phyloP scores from a whole-genome alignment of 2,797 vertebrate genomes.

The Notolabrus celidotus region DNA sequence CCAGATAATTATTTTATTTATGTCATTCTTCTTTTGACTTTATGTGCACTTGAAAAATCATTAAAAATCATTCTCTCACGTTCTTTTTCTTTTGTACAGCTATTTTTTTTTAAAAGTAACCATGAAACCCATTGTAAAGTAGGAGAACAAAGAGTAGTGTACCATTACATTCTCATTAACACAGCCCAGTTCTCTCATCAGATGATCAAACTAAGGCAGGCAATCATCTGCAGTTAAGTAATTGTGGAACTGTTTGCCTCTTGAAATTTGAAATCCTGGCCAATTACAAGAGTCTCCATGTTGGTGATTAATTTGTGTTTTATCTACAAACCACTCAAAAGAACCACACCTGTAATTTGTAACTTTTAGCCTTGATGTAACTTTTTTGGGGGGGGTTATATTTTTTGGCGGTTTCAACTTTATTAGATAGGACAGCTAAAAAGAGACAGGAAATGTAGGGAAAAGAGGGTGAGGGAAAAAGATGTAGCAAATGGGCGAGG shows the following conservation, averaged over 20 bases:
- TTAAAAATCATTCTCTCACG: background rate
- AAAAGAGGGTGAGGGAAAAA: no score
- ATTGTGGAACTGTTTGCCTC: no score
- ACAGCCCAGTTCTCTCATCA: no score
- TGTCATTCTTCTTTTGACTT: slow-evolving; percentile 21
- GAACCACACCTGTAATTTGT: no score
- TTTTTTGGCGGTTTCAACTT: no score
- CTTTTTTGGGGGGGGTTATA: no score
- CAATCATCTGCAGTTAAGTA: no score
- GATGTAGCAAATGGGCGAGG: no score
- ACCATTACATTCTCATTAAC: no score
- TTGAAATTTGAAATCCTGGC: background rate
- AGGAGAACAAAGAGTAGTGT: background rate
- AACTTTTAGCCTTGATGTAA: background rate
- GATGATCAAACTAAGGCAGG: no score
- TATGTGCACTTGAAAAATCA: slow-evolving; percentile 11
- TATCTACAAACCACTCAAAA: background rate
- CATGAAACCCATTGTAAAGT: background rate
- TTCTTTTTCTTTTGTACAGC: background rate
- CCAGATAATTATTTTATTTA: slow-evolving; percentile 14
- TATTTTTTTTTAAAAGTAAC: background rate
- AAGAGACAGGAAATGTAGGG: no score
- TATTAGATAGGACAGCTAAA: no score
- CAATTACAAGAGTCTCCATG: background rate
- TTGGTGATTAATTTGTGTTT: background rate